phyloP scores from a whole-genome alignment of 2,797 vertebrate genomes.

The Pseudotriccus pelzelni region DNA sequence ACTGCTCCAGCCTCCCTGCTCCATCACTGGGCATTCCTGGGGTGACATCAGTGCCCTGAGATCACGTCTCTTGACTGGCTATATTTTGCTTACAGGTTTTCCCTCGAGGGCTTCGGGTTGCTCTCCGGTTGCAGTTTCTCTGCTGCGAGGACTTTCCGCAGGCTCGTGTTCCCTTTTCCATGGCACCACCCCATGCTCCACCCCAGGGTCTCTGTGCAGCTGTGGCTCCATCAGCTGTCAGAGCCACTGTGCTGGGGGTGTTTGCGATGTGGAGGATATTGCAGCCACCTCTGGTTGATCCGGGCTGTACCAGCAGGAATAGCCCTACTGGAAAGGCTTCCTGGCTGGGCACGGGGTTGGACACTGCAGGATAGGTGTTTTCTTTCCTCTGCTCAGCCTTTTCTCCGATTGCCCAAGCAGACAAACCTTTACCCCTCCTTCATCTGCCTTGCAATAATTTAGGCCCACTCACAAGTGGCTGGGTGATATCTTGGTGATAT shows the following conservation, averaged over 20 bases:
- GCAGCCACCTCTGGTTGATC: background rate
- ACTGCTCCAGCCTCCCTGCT: background rate
- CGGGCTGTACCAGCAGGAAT: rapidly evolving
- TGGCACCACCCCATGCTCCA: background rate
- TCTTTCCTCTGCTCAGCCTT: background rate
- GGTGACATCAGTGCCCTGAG: background rate
- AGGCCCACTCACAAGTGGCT: background rate
- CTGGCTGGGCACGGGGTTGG: background rate
- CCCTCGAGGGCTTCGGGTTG: background rate
- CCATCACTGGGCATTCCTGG: background rate
- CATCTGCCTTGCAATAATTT: background rate
- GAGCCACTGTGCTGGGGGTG: background rate
- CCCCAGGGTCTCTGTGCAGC: background rate
- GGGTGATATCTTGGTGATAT: background rate
- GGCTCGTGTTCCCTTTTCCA: background rate
- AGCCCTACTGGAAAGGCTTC: background rate
- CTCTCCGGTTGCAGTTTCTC: background rate
- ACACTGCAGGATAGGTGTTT: background rate
- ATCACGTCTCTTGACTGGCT: background rate
- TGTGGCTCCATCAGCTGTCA: slow-evolving; percentile 24
- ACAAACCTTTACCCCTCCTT: background rate
- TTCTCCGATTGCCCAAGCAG: background rate
- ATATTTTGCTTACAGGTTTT: background rate
- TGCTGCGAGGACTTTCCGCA: background rate
- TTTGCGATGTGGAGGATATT: background rate